These are phyloP conservation scores for Upupa epops DNA, from an alignment of 2,113 vertebrate species.

Conservation along the genomic window DNA sequence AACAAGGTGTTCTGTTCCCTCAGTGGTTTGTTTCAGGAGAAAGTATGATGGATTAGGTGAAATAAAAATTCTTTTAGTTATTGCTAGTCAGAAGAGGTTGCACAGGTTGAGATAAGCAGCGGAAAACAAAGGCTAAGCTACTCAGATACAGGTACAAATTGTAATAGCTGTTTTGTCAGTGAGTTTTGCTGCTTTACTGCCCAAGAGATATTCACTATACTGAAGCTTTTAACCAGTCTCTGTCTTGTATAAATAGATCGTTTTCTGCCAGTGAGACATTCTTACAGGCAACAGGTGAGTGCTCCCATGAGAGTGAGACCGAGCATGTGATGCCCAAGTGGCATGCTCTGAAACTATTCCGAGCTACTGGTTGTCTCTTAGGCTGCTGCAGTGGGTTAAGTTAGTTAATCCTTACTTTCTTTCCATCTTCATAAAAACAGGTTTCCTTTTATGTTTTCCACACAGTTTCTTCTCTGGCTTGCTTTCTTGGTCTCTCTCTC, in stretches of 20 bases:
- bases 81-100: neutral
- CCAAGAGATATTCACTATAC: neutral
- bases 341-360: neutral
- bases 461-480: neutral
- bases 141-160: neutral
- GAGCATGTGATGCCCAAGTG: neutral
- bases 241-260: neutral
- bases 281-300: neutral
- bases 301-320: neutral
- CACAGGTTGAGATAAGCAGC: neutral
- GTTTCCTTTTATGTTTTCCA: neutral
- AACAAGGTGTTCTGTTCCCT: neutral
- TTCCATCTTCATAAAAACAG: neutral
- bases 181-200: neutral
- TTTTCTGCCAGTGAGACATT: neutral
- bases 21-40: neutral
- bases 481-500: neutral
- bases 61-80: neutral
- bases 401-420: neutral
- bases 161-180: neutral
- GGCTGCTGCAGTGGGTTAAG: neutral
- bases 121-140: neutral
- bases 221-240: neutral
- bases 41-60: neutral
- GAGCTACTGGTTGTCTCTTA: neutral